Base-by-base conservation (phyloP, 2,888 invertebrate genomes). In the Rhogogaster chlorosoma region DNA sequence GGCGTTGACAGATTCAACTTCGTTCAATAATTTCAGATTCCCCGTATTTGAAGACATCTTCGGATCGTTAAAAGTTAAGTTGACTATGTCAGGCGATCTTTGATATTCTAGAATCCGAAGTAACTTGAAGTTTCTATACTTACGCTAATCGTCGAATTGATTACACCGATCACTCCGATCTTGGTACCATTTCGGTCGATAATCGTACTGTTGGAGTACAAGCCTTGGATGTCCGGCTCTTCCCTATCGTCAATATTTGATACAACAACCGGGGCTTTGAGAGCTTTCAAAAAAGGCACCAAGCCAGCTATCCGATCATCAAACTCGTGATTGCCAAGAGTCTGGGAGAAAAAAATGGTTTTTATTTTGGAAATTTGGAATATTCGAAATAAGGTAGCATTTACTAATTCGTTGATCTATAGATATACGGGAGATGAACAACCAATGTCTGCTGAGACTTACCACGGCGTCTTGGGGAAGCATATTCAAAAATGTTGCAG, bases 311-410 rank as follows among this genome's bases (percentile, higher is more conserved):
- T 94, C 2, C 95, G 96, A 89, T 97, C 95, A 91, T 98, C 98
- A 90, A 98, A 98, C 92, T 98, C 98, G 89, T 98, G 98, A 92
- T 98, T 98, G 0, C 98, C 98, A 10, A 98, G 92, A 0, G 97
- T 96, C 97, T 98, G 91, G 22, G 87, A 91, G 85, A 85, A 9
- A 15, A 15, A 57, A 32, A 75, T 15, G 6, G 84, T n/a, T 70
- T 15, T 6, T 36, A 32, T 70, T 32, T 53, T 4, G n/a, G n/a
- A 53, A 5, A 53, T 6, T n/a, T n/a, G n/a, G 53, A n/a, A 53
- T n/a, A n/a, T n/a, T n/a, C n/a, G n/a, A n/a, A n/a, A n/a, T n/a
- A n/a, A n/a, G 18, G n/a, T 49, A 18, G 1, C 18, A 49, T 49
- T 5, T 18, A 0, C 18, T 49, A 49, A 49, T 49, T 45, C 15